Evolutionary conservation across 2,113 vertebrate genomes (phyloP).

Genomic region (Taurulus bubalis): DNA sequence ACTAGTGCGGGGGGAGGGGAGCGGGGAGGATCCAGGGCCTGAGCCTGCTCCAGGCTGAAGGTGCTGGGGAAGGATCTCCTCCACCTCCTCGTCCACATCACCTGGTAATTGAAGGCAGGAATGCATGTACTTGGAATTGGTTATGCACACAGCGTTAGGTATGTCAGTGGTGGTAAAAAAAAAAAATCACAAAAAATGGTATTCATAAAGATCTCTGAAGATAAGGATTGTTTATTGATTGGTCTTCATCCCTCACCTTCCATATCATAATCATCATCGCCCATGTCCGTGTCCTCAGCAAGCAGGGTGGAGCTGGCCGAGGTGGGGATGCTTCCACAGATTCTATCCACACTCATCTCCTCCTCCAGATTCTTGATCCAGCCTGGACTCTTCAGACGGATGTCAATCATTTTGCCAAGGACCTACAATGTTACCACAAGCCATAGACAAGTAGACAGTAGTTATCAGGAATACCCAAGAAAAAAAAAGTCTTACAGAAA

Average conservation of each 20-base stretch:
- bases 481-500: not conserved
- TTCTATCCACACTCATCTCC: slow-evolving; percentile 95
- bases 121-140: not conserved
- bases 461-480: not conserved
- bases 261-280: slow-evolving; percentile 95
- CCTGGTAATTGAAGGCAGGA: slow-evolving; percentile 78
- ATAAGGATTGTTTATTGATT: not conserved
- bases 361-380: slow-evolving; percentile 96
- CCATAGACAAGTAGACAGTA: not conserved
- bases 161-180: not conserved
- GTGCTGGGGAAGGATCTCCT: slow-evolving; percentile 95
- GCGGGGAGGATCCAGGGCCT: slow-evolving; percentile 87
- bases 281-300: slow-evolving; percentile 92
- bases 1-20: slow-evolving; percentile 90
- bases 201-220: not conserved
- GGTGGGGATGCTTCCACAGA: slow-evolving; percentile 88
- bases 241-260: slow-evolving; percentile 85
- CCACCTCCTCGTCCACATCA: slow-evolving; percentile 95
- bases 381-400: slow-evolving; percentile 93
- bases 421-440: slow-evolving; percentile 78
- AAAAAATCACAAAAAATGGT: not conserved
- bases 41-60: slow-evolving; percentile 88
- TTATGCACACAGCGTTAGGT: not conserved
- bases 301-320: slow-evolving; percentile 96
- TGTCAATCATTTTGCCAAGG: slow-evolving; percentile 87